Evolutionary conservation across 2,888 invertebrate genomes (phyloP), one percentile per base, ranked within the genome.

Genomic region (Furcula furcula): DNA sequence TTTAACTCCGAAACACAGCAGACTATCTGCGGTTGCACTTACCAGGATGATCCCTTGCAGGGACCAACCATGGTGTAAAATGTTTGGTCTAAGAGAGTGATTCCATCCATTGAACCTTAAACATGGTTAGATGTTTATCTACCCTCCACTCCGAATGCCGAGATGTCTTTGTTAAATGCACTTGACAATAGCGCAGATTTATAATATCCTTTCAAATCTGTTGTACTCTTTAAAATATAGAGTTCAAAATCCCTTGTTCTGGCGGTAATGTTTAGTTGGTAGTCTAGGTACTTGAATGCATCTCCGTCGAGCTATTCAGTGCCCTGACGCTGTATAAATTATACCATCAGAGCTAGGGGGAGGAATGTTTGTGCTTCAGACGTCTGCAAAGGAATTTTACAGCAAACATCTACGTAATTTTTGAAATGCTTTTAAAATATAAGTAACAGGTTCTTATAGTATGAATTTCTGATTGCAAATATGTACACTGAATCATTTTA

Each of bases 121-220:
- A 38, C 42, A 36, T 7, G 43, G 40, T 38, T 31, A 44, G 38
- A 41, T 50, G 47, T 63, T 51, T 61, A 54, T 58, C 55, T 50
- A 13, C 31, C 32, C 33, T 40, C 34, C 33, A 29, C 35, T 11
- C 12, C 12, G 23, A 36, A 43, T 50, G 46, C 36, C 35, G 41
- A 46, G 43, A 58, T 46, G 51, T 52, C 56, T 54, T 48, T 52
- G 52, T 57, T 35, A 46, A 57, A 61, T 51, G 39, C 38, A 36
- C 49, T 48, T 51, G 44, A 36, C 34, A 36, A 31, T 21, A 42
- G 29, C n/a, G 36, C 12, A 14, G 9, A 23, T 30, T 31, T 11
- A 29, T 33, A 25, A 29, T 13, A 12, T 21, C 5, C 7, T 29
- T 12, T 6, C 3, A 22, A 3, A n/a, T n/a, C n/a, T n/a, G n/a